Evolutionary conservation across 2,797 vertebrate genomes (phyloP).

Genomic region (Coracias cyanogaster): DNA sequence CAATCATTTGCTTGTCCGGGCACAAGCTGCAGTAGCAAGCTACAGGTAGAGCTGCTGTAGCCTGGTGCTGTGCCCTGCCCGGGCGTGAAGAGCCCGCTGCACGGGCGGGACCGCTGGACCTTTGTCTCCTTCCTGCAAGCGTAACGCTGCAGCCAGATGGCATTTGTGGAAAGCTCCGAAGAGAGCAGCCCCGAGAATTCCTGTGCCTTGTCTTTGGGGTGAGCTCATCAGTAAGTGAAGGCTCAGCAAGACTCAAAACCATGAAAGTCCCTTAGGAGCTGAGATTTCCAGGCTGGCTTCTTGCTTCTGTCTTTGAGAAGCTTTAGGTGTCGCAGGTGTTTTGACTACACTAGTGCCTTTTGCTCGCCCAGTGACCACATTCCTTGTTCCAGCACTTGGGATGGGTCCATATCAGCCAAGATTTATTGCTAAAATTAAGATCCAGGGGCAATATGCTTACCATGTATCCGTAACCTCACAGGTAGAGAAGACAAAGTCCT

Average conservation of each 20-base stretch:
- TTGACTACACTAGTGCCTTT: not conserved
- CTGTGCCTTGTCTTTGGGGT: not conserved
- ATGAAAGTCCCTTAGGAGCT: not conserved
- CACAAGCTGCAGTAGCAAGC: not conserved
- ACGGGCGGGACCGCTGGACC: not conserved
- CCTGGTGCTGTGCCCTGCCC: not conserved
- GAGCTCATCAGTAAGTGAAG: not conserved
- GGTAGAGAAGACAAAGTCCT: not conserved
- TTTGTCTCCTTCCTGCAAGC: not conserved
- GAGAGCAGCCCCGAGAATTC: not conserved
- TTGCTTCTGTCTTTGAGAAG: not conserved
- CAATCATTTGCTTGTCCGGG: not conserved
- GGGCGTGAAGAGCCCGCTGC: accelerated
- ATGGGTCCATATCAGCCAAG: not conserved
- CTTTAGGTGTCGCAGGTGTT: not conserved
- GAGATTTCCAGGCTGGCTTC: not conserved
- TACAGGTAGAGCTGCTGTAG: not conserved
- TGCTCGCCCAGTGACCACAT: not conserved
- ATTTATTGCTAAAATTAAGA: not conserved
- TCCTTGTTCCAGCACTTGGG: not conserved
- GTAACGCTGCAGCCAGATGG: not conserved
- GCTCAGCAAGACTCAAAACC: not conserved
- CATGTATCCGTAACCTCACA: accelerated
- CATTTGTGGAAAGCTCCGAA: not conserved
- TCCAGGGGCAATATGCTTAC: not conserved